phyloP scores from a whole-genome alignment of 2,888 invertebrate species.

The Aleiodes leptofemur region DNA sequence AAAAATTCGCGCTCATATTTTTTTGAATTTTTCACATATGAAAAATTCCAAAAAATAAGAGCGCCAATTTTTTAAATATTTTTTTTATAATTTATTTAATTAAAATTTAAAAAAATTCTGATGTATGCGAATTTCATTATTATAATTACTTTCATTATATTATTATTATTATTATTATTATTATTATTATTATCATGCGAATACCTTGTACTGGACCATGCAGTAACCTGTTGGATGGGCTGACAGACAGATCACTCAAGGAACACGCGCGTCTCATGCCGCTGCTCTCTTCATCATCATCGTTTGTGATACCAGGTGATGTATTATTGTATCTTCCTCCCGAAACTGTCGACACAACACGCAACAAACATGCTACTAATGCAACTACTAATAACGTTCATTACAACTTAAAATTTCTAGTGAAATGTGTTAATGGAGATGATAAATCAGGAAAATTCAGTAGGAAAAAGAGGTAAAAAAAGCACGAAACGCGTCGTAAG shows the following conservation, averaged over 20 bases:
- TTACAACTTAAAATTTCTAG: neutral
- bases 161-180: too few species aligned
- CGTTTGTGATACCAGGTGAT: conserved; percentile 72
- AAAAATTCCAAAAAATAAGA: too few species aligned
- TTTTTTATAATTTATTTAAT: too few species aligned
- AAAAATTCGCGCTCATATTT: too few species aligned
- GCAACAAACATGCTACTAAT: conserved; percentile 70
- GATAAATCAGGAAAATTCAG: neutral
- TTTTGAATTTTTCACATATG: too few species aligned
- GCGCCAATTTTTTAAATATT: too few species aligned
- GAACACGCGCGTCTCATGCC: conserved; percentile 89
- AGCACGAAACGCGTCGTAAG: too few species aligned
- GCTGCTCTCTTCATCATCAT: conserved; percentile 74
- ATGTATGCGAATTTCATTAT: too few species aligned
- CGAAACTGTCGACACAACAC: conserved; percentile 73
- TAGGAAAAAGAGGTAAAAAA: too few species aligned
- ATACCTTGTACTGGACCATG: conserved; percentile 79
- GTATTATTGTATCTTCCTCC: conserved; percentile 69
- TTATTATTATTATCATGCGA: conserved; percentile 23
- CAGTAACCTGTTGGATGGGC: conserved; percentile 79
- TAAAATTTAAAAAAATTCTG: too few species aligned
- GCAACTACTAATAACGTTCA: conserved; percentile 50
- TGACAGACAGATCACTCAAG: conserved; percentile 84
- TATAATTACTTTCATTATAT: too few species aligned
- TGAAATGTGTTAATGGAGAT: neutral